Evolutionary conservation across 1,140 invertebrate species (phyloP).

Genomic region (Paramacrobiotus metropolitanus): DNA sequence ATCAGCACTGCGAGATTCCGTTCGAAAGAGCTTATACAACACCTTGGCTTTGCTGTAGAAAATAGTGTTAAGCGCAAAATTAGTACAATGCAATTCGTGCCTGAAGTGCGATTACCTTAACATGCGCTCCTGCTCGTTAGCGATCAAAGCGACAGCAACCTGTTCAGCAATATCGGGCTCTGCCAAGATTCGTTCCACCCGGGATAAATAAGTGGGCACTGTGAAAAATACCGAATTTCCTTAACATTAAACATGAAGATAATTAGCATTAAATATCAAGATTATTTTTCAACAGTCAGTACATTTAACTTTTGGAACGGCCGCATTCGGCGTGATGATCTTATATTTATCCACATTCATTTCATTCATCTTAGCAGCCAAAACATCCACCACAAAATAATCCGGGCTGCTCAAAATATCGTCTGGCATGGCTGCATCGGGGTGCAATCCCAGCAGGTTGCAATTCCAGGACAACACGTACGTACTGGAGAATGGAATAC

Average conservation of each 20-base stretch:
- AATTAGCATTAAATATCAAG: not conserved
- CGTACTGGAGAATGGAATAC: not conserved
- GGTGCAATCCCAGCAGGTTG: not conserved
- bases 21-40: too few relatives aligned
- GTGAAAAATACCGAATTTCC: not conserved
- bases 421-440: not conserved
- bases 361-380: not conserved
- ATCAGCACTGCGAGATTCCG: too few relatives aligned
- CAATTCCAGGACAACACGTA: not conserved
- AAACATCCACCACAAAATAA: not conserved
- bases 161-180: not conserved
- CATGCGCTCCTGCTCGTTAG: not conserved
- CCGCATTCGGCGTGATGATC: not conserved
- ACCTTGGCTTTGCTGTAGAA: too few relatives aligned
- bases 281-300: not conserved
- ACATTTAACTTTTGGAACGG: not conserved
- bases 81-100: not conserved
- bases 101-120: not conserved
- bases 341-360: not conserved
- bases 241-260: not conserved
- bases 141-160: not conserved
- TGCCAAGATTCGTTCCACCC: not conserved
- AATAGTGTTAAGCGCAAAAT: too few relatives aligned
- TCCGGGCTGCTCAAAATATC: not conserved
- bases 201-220: not conserved